A percentile compares a stretch with the other conserved stretches of the same genome.
phyloP scores from a whole-genome alignment of 37 sponge, comb jelly and placozoan species.

The Beroe forskalii region DNA sequence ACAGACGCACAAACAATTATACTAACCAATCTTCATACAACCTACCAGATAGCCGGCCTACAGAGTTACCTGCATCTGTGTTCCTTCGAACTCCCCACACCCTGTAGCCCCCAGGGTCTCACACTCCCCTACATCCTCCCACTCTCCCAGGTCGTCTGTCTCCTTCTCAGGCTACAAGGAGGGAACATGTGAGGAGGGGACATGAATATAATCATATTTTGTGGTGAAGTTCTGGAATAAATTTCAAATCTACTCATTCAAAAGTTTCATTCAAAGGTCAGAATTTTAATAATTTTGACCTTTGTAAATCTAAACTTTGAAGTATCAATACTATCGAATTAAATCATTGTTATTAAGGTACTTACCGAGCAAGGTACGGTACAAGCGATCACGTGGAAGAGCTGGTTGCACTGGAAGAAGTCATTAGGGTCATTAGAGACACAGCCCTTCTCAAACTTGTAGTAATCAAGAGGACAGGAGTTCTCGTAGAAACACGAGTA shows the following conservation, averaged over 20 bases:
- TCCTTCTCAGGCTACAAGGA: not conserved
- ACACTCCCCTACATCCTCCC: slow-evolving; percentile 22
- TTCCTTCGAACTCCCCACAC: not conserved
- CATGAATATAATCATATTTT: too few relatives aligned
- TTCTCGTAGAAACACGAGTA: not conserved
- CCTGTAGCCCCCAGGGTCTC: not conserved
- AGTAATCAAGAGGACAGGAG: not conserved
- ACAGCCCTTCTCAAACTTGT: not conserved
- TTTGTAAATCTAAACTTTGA: too few relatives aligned
- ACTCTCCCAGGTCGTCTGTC: not conserved
- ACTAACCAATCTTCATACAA: too few relatives aligned
- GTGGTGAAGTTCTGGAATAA: too few relatives aligned
- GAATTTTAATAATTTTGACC: too few relatives aligned
- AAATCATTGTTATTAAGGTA: too few relatives aligned
- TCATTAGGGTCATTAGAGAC: not conserved
- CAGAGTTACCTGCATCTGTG: not conserved
- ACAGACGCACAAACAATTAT: too few relatives aligned
- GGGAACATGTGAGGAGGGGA: too few relatives aligned
- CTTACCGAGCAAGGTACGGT: not conserved
- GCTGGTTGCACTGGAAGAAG: not conserved
- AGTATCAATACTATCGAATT: too few relatives aligned
- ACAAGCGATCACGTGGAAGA: not conserved
- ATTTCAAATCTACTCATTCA: too few relatives aligned
- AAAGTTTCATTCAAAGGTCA: too few relatives aligned
- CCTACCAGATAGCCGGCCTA: too few relatives aligned